Conservation (phyloP, 2,888 invertebrate genomes). For the Sinhomidia bicolor region DNA sequence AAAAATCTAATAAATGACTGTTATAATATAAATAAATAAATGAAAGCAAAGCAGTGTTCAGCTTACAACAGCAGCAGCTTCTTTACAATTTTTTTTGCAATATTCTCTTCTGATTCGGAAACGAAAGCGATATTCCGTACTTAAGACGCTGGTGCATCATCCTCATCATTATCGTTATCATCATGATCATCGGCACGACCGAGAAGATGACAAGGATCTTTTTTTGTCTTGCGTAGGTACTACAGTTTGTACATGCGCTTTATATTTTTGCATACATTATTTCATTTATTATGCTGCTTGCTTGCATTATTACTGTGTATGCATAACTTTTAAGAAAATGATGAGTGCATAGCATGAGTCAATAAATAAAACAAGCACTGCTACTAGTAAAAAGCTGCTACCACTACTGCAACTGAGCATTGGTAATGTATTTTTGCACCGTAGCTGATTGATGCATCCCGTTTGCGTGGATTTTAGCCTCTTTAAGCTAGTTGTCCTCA, state of each 20-base stretch:
- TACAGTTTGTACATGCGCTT: neutral
- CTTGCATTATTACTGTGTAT: neutral
- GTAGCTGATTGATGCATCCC: constrained; percentile 24
- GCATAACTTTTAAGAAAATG: constrained; percentile 29
- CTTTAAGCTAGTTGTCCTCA: constrained; percentile 6
- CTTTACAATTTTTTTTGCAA: neutral
- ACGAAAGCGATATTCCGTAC: constrained; percentile 68
- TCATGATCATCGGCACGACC: constrained; percentile 45
- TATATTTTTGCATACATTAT: neutral
- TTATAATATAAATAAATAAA: constrained; percentile 37
- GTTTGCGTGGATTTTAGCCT: constrained; percentile 30
- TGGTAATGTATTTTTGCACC: constrained; percentile 3
- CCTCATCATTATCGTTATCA: constrained; percentile 41
- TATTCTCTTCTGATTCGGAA: constrained; percentile 61
- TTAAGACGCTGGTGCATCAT: constrained; percentile 47
- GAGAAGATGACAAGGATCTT: constrained; percentile 62
- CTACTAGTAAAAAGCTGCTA: neutral
- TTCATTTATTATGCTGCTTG: constrained; percentile 1
- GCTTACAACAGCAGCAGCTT: too few species aligned
- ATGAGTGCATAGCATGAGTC: constrained; percentile 54
- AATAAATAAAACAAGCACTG: constrained; percentile 10
- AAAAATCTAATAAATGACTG: constrained; percentile 53
- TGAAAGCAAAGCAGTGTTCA: constrained; percentile 29
- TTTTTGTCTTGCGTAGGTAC: constrained; percentile 6
- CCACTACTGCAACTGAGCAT: too few species aligned